Evolutionary conservation across 2,888 invertebrate genomes (phyloP).

Genomic region (Tineola bisselliella): DNA sequence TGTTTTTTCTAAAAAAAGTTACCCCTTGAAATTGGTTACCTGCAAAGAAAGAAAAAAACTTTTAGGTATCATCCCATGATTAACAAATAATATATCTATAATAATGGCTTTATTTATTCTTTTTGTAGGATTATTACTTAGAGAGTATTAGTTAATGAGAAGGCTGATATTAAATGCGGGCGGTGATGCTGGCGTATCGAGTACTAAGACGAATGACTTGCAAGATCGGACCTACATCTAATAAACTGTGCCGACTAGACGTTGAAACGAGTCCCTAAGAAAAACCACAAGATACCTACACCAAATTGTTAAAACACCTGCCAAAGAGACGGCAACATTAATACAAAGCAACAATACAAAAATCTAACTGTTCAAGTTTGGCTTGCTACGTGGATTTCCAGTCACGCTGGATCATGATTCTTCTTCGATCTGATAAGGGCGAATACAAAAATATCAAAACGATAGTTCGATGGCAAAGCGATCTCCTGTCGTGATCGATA

Average conservation of each 20-base stretch:
- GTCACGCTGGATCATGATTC: slow-evolving; percentile 39
- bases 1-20: too few relatives aligned
- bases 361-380: slow-evolving; percentile 37
- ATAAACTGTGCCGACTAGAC: neutral
- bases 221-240: neutral
- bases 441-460: slow-evolving; percentile 49
- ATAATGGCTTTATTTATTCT: slow-evolving; percentile 14
- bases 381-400: slow-evolving; percentile 17
- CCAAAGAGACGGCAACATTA: slow-evolving; percentile 40
- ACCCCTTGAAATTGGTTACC: too few relatives aligned
- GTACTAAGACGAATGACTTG: slow-evolving; percentile 9
- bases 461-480: slow-evolving; percentile 41
- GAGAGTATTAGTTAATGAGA: neutral
- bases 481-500: slow-evolving; percentile 63
- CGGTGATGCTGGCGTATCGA: neutral
- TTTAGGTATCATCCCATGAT: neutral
- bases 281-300: neutral
- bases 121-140: slow-evolving; percentile 11
- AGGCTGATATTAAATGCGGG: neutral
- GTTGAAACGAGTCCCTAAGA: neutral
- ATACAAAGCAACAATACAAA: slow-evolving; percentile 25
- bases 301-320: slow-evolving; percentile 32
- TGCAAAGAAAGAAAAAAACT: slow-evolving; percentile 10
- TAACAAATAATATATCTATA: slow-evolving; percentile 10
- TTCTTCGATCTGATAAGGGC: slow-evolving; percentile 17